A percentile compares a stretch with the other conserved stretches of the same genome.
Evolutionary conservation across 2,888 invertebrate genomes (phyloP).

Genomic region (Eucera pruinosa): DNA sequence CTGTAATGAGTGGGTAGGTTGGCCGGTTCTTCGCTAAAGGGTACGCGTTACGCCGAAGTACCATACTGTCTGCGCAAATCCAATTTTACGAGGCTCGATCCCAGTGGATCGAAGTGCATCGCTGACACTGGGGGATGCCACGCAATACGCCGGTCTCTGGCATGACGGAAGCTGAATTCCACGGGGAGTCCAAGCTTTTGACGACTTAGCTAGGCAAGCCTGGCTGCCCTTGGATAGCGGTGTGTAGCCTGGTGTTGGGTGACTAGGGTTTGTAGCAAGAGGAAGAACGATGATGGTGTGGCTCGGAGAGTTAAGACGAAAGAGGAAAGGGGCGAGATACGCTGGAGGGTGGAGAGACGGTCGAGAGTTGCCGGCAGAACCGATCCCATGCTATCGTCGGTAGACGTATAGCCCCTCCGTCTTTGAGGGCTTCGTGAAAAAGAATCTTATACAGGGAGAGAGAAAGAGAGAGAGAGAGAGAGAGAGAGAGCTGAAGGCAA

Average conservation of each 20-base stretch:
- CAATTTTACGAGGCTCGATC: slow-evolving; percentile 72
- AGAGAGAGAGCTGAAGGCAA: slow-evolving; percentile 13
- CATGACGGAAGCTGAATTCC: slow-evolving; percentile 71
- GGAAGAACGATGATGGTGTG: slow-evolving; percentile 30
- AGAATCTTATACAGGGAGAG: slow-evolving; percentile 53
- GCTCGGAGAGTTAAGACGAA: slow-evolving; percentile 35
- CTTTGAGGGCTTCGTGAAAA: slow-evolving; percentile 60
- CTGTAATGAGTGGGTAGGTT: slow-evolving; percentile 19
- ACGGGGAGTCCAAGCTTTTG: slow-evolving; percentile 69
- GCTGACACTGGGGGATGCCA: slow-evolving; percentile 63
- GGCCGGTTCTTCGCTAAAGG: slow-evolving; percentile 21
- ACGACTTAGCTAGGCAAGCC: slow-evolving; percentile 68
- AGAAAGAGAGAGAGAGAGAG: background rate
- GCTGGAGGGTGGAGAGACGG: slow-evolving; percentile 39
- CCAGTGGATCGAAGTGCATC: slow-evolving; percentile 70
- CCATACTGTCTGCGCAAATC: slow-evolving; percentile 65
- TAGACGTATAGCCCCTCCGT: slow-evolving; percentile 46
- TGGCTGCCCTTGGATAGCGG: slow-evolving; percentile 59
- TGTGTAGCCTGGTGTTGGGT: slow-evolving; percentile 21
- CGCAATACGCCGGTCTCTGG: slow-evolving; percentile 67
- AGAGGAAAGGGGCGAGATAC: slow-evolving; percentile 42
- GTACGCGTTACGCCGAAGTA: slow-evolving; percentile 54
- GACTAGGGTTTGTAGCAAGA: slow-evolving; percentile 15
- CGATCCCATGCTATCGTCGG: slow-evolving; percentile 60
- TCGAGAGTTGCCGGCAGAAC: slow-evolving; percentile 48